These are phyloP conservation scores for Eupithecia vulgata DNA, from an alignment of 2,888 invertebrate species.

Conservation along the genomic window DNA sequence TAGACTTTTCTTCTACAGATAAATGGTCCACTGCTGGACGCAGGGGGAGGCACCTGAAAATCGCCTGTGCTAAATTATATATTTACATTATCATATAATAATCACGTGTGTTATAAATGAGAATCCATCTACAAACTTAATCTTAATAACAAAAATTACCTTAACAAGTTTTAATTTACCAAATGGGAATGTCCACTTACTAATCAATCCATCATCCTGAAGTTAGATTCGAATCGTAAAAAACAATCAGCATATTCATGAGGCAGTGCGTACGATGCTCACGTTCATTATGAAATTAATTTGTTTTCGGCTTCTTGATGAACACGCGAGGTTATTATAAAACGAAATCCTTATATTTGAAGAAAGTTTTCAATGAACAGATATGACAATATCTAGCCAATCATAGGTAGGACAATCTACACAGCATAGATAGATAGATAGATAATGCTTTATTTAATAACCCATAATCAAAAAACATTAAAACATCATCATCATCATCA, in stretches of 20 bases:
- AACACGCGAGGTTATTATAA: constrained; percentile 31
- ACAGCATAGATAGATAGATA: too few species aligned
- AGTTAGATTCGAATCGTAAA: constrained; percentile 34
- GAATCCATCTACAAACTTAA: neutral
- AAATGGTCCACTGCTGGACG: too few species aligned
- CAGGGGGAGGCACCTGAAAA: too few species aligned
- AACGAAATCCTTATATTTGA: neutral
- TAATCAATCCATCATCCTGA: constrained; percentile 22
- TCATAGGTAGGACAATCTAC: too few species aligned
- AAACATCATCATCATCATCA: too few species aligned
- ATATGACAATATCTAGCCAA: neutral
- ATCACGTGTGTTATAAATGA: neutral
- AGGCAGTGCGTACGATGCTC: constrained; percentile 32
- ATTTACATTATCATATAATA: too few species aligned
- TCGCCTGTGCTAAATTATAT: too few species aligned
- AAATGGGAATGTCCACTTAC: constrained; percentile 6
- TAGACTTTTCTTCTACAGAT: too few species aligned
- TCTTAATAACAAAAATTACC: neutral
- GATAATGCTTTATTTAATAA: too few species aligned
- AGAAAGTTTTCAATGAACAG: neutral
- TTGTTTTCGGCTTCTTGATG: constrained; percentile 30
- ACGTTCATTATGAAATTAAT: constrained; percentile 35
- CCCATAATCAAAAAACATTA: too few species aligned
- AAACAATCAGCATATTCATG: constrained; percentile 38
- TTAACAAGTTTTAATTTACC: constrained; percentile 2